Evolutionary conservation across 2,888 invertebrate species (phyloP).

Genomic region (Heliconius ethilla): DNA sequence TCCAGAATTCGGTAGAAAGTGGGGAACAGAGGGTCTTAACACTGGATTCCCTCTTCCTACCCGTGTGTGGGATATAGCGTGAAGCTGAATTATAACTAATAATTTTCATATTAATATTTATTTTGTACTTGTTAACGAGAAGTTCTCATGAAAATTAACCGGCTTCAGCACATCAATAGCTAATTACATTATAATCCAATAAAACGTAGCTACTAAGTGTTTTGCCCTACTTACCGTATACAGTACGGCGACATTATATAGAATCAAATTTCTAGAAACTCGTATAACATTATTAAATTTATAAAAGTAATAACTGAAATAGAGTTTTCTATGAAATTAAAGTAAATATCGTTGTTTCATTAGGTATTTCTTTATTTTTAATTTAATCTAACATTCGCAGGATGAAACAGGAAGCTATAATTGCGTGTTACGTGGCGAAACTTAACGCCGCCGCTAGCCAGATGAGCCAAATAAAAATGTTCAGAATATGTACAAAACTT

Average conservation of each 20-base stretch:
- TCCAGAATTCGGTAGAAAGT: too few relatives aligned
- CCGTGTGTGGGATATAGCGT: too few relatives aligned
- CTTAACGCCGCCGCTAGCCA: neutral
- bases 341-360: neutral
- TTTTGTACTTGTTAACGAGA: neutral
- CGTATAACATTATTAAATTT: neutral
- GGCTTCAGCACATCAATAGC: conserved; percentile 21
- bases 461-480: neutral
- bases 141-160: conserved; percentile 10
- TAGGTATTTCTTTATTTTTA: too few relatives aligned
- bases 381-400: too few relatives aligned
- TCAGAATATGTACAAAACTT: neutral
- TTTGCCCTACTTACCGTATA: conserved; percentile 9
- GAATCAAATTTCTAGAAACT: conserved; percentile 21
- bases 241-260: neutral
- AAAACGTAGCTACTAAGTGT: conserved; percentile 5
- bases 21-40: too few relatives aligned
- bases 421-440: neutral
- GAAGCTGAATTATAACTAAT: neutral
- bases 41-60: too few relatives aligned
- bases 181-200: conserved; percentile 29
- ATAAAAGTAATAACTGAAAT: neutral
- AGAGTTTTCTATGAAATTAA: neutral
- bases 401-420: too few relatives aligned
- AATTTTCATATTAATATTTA: conserved; percentile 2